These are phyloP conservation scores for Cladorhizidae sp. DNA, from an alignment of 37 sponge, comb jelly and placozoan species.

Conservation along the genomic window DNA sequence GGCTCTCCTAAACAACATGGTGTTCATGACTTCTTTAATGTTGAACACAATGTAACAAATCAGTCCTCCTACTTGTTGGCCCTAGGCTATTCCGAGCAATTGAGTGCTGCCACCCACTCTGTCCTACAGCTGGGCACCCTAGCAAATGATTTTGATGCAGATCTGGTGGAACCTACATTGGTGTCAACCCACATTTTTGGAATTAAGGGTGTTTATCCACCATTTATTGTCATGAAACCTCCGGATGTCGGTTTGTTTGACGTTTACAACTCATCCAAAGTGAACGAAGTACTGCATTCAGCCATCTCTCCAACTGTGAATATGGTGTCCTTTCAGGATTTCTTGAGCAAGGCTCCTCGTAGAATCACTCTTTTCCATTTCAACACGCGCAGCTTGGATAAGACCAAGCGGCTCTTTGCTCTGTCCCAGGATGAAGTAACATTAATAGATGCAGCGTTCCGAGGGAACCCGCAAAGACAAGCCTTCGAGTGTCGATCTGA, in stretches of 20 bases:
- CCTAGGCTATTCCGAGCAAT: constrained; percentile 49
- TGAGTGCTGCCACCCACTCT: constrained; percentile 33
- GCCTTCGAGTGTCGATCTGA: neutral
- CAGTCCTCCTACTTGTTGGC: constrained; percentile 32
- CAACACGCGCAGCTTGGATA: neutral
- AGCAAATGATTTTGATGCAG: constrained; percentile 42
- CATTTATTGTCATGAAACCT: neutral
- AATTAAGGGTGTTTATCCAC: constrained; percentile 29
- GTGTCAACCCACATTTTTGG: constrained; percentile 37
- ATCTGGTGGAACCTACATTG: constrained; percentile 40
- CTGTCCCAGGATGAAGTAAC: neutral
- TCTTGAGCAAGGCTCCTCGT: constrained; percentile 2
- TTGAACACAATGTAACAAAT: neutral
- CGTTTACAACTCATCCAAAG: neutral
- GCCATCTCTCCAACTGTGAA: constrained; percentile 21
- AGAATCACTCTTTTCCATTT: constrained; percentile 27
- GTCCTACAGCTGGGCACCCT: constrained; percentile 28
- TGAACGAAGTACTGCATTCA: constrained; percentile 9
- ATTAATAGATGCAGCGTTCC: neutral
- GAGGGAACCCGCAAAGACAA: neutral
- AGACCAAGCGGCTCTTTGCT: neutral
- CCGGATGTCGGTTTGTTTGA: neutral
- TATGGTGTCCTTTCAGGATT: constrained; percentile 3
- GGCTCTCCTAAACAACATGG: no score
- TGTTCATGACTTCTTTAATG: no score